Evolutionary conservation across 1,140 invertebrate genomes (phyloP), one percentile per base, ranked within the genome.

Genomic region (Mizuhopecten yessoensis): DNA sequence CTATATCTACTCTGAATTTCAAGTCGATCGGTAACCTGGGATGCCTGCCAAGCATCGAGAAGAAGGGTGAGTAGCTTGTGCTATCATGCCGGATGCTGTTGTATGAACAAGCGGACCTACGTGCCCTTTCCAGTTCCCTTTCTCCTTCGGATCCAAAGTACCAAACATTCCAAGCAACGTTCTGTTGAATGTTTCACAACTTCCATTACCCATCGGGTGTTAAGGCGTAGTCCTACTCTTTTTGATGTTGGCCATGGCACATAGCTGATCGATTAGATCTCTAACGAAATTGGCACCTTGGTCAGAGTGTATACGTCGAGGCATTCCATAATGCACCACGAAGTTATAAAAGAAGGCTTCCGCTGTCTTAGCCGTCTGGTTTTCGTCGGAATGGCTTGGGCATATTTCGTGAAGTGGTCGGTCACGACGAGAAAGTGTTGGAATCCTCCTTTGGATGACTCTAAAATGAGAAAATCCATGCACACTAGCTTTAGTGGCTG

Each of bases 1-100:
- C 13, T 0, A n/a, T 57, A 9, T 89, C 33, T 23, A 89, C 29
- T 34, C 75, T 13, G 23, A 89, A 89, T 33, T 34, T 23, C 23
- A 89, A 34, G 20, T 89, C 88, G 17, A 89, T 34, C 34, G 88
- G 88, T 75, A 75, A 20, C 23, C 75, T 33, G n/a, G 88, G 88
- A 34, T 89, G 42, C n/a, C 88, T 49, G 0, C 88, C 88, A 75
- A 57, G 75, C 42, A n/a, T n/a, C n/a, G 75, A 34, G 75, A 39
- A 33, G 42, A 34, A 34, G 33, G 10, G 33, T 39, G 42, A 17
- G 39, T 88, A n/a, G 42, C 88, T 34, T 88, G 39, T 11, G 1
- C 33, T 88, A 33, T 88, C 29, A 39, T 49, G 33, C 36, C 36
- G 36, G 5, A 39, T 39, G 36, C 36, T 39, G 36, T 39, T 39